phyloP scores from a whole-genome alignment of 1,140 invertebrate species.

The Diorhabda elongata region DNA sequence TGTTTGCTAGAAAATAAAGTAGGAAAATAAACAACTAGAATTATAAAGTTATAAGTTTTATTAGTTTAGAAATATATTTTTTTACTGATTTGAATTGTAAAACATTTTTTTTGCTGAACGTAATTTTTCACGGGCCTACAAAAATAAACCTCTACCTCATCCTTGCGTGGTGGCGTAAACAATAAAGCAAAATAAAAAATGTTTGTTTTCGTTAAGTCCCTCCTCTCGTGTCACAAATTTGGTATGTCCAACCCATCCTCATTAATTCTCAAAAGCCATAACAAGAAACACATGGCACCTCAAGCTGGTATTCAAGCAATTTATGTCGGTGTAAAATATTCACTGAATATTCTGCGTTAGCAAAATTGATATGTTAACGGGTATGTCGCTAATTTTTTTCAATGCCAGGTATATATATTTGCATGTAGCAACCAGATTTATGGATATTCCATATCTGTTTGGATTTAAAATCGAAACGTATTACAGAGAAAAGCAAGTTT shows the following conservation, averaged over 20 bases:
- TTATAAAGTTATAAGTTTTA: no score
- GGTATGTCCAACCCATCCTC: slow-evolving; percentile 14
- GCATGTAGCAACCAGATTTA: not conserved
- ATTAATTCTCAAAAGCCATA: slow-evolving; percentile 11
- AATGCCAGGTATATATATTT: not conserved
- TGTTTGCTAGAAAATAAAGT: no score
- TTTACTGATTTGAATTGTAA: no score
- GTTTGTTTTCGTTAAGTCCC: not conserved
- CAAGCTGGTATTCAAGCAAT: slow-evolving; percentile 6
- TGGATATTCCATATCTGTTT: not conserved
- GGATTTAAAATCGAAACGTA: no score
- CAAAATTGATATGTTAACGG: slow-evolving; percentile 10
- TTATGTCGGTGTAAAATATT: slow-evolving; percentile 13
- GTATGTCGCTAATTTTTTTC: slow-evolving; percentile 1
- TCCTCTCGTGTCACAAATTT: slow-evolving; percentile 8
- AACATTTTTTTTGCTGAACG: no score
- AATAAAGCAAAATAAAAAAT: not conserved
- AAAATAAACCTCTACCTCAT: no score
- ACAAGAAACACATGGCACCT: slow-evolving; percentile 12
- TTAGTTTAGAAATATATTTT: no score
- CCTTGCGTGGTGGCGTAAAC: no score
- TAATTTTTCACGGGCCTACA: no score
- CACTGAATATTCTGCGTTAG: slow-evolving; percentile 4
- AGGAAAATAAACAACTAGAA: no score
- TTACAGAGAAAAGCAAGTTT: no score